A percentile compares a stretch with the other conserved stretches of the same genome.
phyloP scores from a whole-genome alignment of 2,888 invertebrate species.

The Metacarcinus magister region DNA sequence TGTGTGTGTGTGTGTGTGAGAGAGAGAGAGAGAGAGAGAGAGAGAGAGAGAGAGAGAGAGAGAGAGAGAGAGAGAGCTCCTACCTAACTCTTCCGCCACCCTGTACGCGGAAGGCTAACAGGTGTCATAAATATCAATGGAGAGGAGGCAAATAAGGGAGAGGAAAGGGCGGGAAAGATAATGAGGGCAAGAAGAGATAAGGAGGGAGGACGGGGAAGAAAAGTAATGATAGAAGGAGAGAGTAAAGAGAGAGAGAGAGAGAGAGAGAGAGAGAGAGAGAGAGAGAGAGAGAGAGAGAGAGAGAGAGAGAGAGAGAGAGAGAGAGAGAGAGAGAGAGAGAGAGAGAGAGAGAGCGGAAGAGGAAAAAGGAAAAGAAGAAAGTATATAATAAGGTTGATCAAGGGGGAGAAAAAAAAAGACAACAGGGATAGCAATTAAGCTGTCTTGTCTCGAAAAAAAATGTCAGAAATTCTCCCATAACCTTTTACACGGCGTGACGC shows the following conservation, averaged over 20 bases:
- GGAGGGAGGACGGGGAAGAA: slow-evolving; percentile 17
- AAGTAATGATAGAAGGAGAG: not conserved
- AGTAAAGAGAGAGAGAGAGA: slow-evolving; percentile 22
- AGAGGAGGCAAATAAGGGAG: slow-evolving; percentile 16
- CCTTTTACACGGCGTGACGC: not conserved
- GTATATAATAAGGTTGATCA: slow-evolving; percentile 37
- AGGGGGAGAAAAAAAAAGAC: not conserved
- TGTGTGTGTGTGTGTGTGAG: slow-evolving; percentile 18
- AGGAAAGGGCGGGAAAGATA: slow-evolving; percentile 49
- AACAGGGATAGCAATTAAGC: slow-evolving; percentile 39
- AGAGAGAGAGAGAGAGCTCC: not conserved
- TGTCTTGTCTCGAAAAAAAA: slow-evolving; percentile 52
- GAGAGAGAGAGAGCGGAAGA: not conserved
- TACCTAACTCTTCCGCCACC: not conserved
- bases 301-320: slow-evolving; percentile 35
- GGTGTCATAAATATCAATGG: slow-evolving; percentile 49
- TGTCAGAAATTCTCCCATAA: slow-evolving; percentile 61
- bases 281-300: slow-evolving; percentile 42
- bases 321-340: slow-evolving; percentile 46
- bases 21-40: not conserved
- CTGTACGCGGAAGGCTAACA: slow-evolving; percentile 46
- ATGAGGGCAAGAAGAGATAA: slow-evolving; percentile 27
- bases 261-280: not conserved
- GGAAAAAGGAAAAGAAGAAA: not conserved
- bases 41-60: not conserved